These are phyloP conservation scores for Sinocyclocheilus rhinocerous DNA, from an alignment of 2,113 vertebrate species.

Conservation along the genomic window DNA sequence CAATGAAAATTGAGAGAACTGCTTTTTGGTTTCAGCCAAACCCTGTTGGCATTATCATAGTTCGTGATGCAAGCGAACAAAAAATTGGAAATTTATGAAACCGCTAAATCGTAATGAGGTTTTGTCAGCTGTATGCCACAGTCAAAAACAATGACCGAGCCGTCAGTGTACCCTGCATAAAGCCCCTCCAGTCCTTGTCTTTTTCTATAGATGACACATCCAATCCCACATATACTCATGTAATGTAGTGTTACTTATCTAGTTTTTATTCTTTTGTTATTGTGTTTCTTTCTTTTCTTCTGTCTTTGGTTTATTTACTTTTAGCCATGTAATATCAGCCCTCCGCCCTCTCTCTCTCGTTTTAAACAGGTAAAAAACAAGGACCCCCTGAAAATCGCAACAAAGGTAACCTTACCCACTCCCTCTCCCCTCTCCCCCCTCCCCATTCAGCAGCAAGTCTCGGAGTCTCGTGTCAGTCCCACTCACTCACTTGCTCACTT, in stretches of 20 bases:
- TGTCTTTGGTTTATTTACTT: conserved; percentile 73
- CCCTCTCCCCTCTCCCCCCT: conserved; percentile 62
- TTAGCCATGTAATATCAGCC: conserved; percentile 83
- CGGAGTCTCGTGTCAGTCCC: conserved; percentile 65
- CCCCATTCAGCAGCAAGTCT: conserved; percentile 80
- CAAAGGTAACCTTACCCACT: conserved; percentile 94
- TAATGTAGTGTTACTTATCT: conserved; percentile 66
- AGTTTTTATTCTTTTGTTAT: conserved; percentile 66
- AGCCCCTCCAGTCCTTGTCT: conserved; percentile 54
- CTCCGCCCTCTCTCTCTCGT: conserved; percentile 87
- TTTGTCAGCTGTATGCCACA: conserved; percentile 26
- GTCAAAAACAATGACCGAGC: conserved; percentile 35
- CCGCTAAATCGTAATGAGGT: not conserved
- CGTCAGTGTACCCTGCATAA: not conserved
- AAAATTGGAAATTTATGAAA: not conserved
- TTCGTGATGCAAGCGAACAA: not conserved
- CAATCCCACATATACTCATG: conserved; percentile 66
- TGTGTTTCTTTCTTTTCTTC: conserved; percentile 67
- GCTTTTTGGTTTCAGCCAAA: conserved; percentile 13
- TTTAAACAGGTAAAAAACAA: conserved; percentile 99
- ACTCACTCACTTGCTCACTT: conserved; percentile 70
- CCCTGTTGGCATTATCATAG: not conserved
- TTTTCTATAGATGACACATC: conserved; percentile 72
- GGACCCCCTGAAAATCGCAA: conserved; percentile 99
- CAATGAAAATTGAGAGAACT: not conserved